phyloP scores from a whole-genome alignment of 2,797 vertebrate species.

The Chiroxiphia lanceolata region DNA sequence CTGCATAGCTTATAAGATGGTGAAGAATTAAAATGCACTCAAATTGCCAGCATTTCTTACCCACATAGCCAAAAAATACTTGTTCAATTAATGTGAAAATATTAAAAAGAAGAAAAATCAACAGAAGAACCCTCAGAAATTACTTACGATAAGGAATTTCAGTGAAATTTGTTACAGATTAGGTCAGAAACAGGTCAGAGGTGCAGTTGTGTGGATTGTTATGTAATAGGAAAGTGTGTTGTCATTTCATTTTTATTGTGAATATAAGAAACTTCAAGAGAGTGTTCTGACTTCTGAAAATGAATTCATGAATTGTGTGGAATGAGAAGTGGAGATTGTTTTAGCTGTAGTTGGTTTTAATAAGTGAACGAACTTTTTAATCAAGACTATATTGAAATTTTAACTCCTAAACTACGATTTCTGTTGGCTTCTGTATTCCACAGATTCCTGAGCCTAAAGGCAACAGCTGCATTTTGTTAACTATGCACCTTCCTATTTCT shows the following conservation, averaged over 20 bases:
- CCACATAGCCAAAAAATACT: neutral
- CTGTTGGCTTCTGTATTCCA: neutral
- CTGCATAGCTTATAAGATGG: neutral
- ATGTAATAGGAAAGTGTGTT: neutral
- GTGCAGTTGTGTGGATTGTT: neutral
- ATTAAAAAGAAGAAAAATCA: neutral
- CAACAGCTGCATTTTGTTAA: neutral
- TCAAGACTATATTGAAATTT: neutral
- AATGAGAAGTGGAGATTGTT: neutral
- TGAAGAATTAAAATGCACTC: neutral
- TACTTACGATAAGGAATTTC: neutral
- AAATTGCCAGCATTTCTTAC: neutral
- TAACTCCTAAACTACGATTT: neutral
- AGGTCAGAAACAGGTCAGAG: neutral
- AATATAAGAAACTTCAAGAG: neutral
- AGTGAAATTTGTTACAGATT: neutral
- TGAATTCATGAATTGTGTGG: fast-evolving
- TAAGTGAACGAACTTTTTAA: neutral
- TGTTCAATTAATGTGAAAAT: neutral
- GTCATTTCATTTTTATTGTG: neutral
- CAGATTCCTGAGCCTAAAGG: neutral
- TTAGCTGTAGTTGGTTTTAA: neutral
- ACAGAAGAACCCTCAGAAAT: neutral
- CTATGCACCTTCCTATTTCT: neutral
- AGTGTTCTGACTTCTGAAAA: neutral